Percentiles rank a stretch among this genome's conserved stretches.
Evolutionary conservation across 1,140 invertebrate species (phyloP).

Genomic region (Copidosoma floridanum): DNA sequence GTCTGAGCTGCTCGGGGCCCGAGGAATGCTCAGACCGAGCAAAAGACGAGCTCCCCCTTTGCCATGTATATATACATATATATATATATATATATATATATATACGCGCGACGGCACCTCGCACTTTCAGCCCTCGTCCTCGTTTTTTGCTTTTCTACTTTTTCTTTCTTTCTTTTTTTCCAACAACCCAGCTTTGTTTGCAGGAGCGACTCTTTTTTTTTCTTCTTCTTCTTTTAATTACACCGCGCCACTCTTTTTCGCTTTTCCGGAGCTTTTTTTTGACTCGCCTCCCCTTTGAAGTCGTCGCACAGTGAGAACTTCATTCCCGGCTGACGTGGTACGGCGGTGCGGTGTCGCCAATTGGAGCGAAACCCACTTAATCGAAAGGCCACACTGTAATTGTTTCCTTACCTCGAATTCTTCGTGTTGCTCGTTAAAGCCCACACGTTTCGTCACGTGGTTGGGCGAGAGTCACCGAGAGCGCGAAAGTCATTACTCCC

Average conservation of each 20-base stretch:
- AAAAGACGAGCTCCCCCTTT: conserved; percentile 31
- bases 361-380: too few species aligned
- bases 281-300: too few species aligned
- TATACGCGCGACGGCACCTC: neutral
- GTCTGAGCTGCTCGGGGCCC: conserved; percentile 37
- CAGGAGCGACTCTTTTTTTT: neutral
- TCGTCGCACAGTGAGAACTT: too few species aligned
- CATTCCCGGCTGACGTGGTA: too few species aligned
- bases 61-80: too few species aligned
- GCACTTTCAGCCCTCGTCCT: conserved; percentile 24
- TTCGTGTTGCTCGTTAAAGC: too few species aligned
- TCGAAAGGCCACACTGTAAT: too few species aligned
- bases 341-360: too few species aligned
- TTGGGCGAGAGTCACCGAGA: too few species aligned
- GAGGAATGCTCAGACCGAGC: conserved; percentile 48
- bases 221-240: conserved; percentile 16
- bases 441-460: too few species aligned
- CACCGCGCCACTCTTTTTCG: conserved; percentile 9
- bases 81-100: neutral
- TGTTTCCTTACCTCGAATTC: too few species aligned
- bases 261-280: neutral
- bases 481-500: too few species aligned
- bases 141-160: neutral
- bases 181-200: neutral
- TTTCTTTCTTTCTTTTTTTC: neutral